Evolutionary conservation across 2,113 vertebrate species (phyloP).

Genomic region (Sterrhoptilus dennistouni): DNA sequence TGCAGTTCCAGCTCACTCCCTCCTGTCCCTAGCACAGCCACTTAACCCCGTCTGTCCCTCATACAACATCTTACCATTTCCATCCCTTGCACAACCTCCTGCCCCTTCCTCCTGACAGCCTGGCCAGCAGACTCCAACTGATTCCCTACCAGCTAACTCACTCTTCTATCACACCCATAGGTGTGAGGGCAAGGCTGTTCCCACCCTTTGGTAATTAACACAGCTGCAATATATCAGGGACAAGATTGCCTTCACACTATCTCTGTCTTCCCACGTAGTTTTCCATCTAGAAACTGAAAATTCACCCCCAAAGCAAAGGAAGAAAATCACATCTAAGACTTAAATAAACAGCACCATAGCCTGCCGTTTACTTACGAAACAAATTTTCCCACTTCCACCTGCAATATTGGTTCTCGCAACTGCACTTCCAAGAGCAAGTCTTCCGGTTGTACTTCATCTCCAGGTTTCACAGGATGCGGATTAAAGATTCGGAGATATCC

Average conservation of each 20-base stretch:
- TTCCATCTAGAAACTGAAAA: not conserved
- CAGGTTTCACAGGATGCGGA: conserved; percentile 80
- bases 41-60: not conserved
- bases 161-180: not conserved
- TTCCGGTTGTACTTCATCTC: conserved; percentile 77
- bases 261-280: not conserved
- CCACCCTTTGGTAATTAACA: not conserved
- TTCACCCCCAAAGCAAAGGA: not conserved
- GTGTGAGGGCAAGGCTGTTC: not conserved
- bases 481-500: conserved; percentile 90
- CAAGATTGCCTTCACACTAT: not conserved
- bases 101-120: not conserved
- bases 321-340: not conserved
- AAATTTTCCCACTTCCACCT: conserved; percentile 94
- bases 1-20: not conserved
- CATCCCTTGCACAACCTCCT: not conserved
- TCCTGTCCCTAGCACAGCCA: not conserved
- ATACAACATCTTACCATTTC: not conserved
- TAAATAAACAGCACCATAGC: not conserved
- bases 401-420: conserved; percentile 86
- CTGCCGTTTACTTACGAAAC: conserved; percentile 90
- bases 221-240: not conserved
- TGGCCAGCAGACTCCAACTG: not conserved
- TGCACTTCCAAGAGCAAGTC: conserved; percentile 91
- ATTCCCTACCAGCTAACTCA: not conserved